A percentile compares a stretch with the other conserved stretches of the same genome.
These are phyloP conservation scores for Chirona hameri DNA, from an alignment of 2,888 invertebrate species.

Conservation along the genomic window DNA sequence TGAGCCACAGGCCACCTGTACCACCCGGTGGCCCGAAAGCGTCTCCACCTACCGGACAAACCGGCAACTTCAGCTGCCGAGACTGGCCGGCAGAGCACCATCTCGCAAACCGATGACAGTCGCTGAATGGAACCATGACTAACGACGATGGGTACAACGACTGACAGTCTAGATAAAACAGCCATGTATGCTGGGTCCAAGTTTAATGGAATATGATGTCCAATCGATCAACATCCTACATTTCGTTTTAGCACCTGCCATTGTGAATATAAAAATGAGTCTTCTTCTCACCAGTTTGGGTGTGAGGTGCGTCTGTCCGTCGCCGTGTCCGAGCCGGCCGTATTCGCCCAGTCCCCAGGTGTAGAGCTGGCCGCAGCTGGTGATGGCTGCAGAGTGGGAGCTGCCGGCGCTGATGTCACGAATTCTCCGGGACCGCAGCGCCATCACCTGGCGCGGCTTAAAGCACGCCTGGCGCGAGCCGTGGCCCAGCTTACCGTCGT, in stretches of 20 bases:
- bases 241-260: too few relatives aligned
- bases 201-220: too few relatives aligned
- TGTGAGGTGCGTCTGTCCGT: slow-evolving; percentile 76
- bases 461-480: slow-evolving; percentile 82
- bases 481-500: slow-evolving; percentile 91
- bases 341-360: slow-evolving; percentile 96
- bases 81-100: too few relatives aligned
- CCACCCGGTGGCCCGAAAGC: slow-evolving; percentile 72
- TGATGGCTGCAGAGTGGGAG: slow-evolving; percentile 90
- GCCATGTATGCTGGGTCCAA: too few relatives aligned
- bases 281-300: slow-evolving; percentile 62
- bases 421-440: slow-evolving; percentile 77
- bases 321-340: slow-evolving; percentile 88
- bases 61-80: too few relatives aligned
- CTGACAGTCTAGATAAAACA: too few relatives aligned
- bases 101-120: too few relatives aligned
- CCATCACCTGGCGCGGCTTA: slow-evolving; percentile 78
- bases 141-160: too few relatives aligned
- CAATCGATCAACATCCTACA: too few relatives aligned
- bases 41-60: slow-evolving; percentile 60
- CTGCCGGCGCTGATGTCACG: slow-evolving; percentile 91
- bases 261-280: too few relatives aligned
- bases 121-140: too few relatives aligned
- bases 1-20: slow-evolving; percentile 83
- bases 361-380: slow-evolving; percentile 85